Evolutionary conservation across 2,113 vertebrate species (phyloP).

Genomic region (Oreochromis tanganicae): DNA sequence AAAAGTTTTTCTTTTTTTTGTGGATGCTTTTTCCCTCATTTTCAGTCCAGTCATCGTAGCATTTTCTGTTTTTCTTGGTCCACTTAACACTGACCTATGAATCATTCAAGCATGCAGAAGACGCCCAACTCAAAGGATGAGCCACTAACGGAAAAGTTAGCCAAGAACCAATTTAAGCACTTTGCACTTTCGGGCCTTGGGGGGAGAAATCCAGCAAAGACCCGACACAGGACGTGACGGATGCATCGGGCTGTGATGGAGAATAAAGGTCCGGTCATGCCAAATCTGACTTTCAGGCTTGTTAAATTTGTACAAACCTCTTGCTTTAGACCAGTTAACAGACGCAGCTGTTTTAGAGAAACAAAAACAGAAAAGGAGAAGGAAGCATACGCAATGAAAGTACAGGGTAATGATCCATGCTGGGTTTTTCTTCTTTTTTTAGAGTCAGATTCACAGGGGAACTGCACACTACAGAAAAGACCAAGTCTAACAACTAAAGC

Average conservation of each 20-base stretch:
- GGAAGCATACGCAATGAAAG: constrained; percentile 22
- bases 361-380: constrained; percentile 35
- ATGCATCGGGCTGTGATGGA: background rate
- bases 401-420: background rate
- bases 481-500: background rate
- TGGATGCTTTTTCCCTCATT: background rate
- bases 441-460: background rate
- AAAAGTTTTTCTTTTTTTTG: background rate
- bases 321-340: background rate
- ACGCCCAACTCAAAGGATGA: background rate
- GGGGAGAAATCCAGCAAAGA: background rate
- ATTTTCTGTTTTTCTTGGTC: background rate
- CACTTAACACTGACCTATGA: background rate
- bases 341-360: constrained; percentile 2
- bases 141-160: background rate
- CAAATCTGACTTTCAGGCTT: background rate
- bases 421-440: background rate
- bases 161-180: background rate
- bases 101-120: background rate
- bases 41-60: background rate
- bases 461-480: background rate
- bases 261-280: background rate
- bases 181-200: background rate
- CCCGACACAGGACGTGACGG: background rate
- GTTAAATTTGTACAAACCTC: background rate